phyloP scores from a whole-genome alignment of 2,888 invertebrate species.

The Athetis lepigone region DNA sequence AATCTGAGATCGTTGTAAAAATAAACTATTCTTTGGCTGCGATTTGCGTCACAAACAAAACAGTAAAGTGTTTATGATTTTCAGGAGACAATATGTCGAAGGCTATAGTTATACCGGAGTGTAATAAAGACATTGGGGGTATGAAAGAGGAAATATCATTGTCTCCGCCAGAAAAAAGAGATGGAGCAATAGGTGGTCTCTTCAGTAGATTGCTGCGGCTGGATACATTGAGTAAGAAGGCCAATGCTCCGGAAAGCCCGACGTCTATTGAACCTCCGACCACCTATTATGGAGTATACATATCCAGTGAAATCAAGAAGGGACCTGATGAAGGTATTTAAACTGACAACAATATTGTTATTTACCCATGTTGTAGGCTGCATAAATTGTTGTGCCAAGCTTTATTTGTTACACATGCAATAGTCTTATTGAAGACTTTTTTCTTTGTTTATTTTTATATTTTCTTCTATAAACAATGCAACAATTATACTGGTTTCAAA shows the following conservation, averaged over 20 bases:
- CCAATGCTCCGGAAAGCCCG: conserved; percentile 74
- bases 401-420: no score
- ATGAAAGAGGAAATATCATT: conserved; percentile 82
- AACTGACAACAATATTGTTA: no score
- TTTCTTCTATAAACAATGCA: background rate
- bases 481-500: background rate
- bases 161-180: conserved; percentile 83
- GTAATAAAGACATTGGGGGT: conserved; percentile 81
- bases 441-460: background rate
- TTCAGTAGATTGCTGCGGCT: conserved; percentile 83
- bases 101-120: conserved; percentile 83
- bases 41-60: conserved; percentile 88
- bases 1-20: conserved; percentile 71
- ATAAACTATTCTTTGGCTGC: conserved; percentile 76
- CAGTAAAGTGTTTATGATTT: conserved; percentile 85
- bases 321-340: conserved; percentile 86
- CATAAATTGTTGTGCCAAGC: background rate
- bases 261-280: conserved; percentile 76
- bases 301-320: conserved; percentile 89
- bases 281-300: conserved; percentile 88
- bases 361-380: no score
- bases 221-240: conserved; percentile 79
- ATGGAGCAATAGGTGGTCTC: conserved; percentile 79
- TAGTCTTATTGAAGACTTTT: background rate
- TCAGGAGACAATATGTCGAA: conserved; percentile 84